Evolutionary conservation across 2,113 vertebrate species (phyloP).

Genomic region (Anser brachyrhynchus): DNA sequence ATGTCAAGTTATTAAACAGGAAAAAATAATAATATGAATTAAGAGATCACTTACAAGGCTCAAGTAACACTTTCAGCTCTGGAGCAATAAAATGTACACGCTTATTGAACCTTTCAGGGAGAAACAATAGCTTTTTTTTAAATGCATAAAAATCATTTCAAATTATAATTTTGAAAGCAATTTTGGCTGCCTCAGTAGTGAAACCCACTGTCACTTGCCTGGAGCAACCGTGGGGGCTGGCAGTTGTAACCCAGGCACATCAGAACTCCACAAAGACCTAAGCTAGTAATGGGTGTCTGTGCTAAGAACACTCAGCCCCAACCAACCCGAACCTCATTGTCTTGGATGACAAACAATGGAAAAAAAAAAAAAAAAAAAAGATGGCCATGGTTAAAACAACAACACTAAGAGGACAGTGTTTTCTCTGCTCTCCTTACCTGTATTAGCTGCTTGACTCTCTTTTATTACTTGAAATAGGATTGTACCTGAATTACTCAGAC

Average conservation of each 20-base stretch:
- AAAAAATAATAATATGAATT: neutral
- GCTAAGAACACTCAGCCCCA: neutral
- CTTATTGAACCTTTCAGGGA: neutral
- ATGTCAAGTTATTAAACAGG: neutral
- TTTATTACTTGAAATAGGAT: conserved; percentile 22
- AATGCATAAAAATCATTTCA: neutral
- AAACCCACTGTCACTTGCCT: neutral
- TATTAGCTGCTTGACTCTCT: neutral
- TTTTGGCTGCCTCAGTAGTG: neutral
- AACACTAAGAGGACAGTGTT: neutral
- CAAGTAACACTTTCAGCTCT: neutral
- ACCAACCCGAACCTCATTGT: neutral
- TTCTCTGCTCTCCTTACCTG: neutral
- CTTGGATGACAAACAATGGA: neutral
- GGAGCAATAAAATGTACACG: neutral
- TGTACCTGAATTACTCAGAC: neutral
- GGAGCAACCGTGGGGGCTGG: neutral
- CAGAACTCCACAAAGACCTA: neutral
- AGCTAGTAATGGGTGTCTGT: neutral
- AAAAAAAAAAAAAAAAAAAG: neutral
- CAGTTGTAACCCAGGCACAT: neutral
- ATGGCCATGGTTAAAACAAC: neutral
- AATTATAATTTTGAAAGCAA: neutral
- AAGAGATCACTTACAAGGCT: neutral
- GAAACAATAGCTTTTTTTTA: neutral